Evolutionary conservation across 1,140 invertebrate genomes (phyloP), one percentile per base, ranked within the genome.

Genomic region (Littorina saxatilis): DNA sequence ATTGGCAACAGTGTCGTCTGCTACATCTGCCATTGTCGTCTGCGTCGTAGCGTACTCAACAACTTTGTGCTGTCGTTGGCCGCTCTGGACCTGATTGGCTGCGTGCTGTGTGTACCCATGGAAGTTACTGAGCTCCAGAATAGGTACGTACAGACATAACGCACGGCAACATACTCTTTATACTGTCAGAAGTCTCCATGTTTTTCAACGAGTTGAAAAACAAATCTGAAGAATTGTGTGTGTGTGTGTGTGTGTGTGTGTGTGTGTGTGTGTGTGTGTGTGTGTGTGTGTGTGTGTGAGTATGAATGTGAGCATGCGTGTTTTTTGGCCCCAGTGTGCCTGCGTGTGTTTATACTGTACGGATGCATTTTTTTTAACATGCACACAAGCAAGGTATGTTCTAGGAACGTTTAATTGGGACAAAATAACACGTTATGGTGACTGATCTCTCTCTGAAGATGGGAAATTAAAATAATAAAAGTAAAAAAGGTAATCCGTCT

Each of bases 1-100:
- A 52, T 84, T 55, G 87, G 87, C 15, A 88, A 86, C 72, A 73
- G 58, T 11, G 75, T 85, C n/a, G 85, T 87, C 3, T 84, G 86
- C 40, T 86, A 82, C 75, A 70, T 88, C 1, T 85, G 83, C 55
- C 63, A 63, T 29, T 80, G 52, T 27, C 76, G 78, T 17, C 43
- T 84, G 39, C 80, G 52, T 4, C 47, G 77, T 20, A 82, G 80
- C 20, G 84, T 84, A 37, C 70, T 82, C 58, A 84, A 81, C 50
- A 86, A 80, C 68, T 86, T 85, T 55, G 80, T 87, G 17, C 70
- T 87, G 17, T 78, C 83, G 47, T 43, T 87, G 11, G 87, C 87
- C 0, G 58, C 80, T 4, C 29, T 86, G 43, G 87, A 87, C 55
- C 52, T 86, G 7, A 43, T 83, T 29, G 86, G 83, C 63, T 86